phyloP scores from a whole-genome alignment of 1,140 invertebrate species.

The Acromyrmex charruanus region DNA sequence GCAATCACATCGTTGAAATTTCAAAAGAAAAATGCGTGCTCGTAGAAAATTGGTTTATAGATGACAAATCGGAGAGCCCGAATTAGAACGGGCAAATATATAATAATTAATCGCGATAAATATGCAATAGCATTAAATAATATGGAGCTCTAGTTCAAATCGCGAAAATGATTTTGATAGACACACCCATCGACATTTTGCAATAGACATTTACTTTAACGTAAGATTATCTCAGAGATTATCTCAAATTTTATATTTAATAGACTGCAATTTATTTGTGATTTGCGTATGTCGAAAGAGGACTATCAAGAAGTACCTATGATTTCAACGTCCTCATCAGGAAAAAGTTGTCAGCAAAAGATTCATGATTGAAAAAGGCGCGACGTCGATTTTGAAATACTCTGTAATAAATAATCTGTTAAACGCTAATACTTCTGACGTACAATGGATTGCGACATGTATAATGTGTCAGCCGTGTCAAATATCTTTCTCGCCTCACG shows the following conservation, averaged over 20 bases:
- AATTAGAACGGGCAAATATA: slow-evolving; percentile 4
- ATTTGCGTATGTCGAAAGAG: slow-evolving; percentile 2
- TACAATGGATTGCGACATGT: slow-evolving; percentile 51
- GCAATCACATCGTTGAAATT: slow-evolving; percentile 31
- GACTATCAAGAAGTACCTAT: neutral
- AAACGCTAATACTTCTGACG: slow-evolving; percentile 10
- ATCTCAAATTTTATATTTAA: slow-evolving; percentile 1
- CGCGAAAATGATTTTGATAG: neutral
- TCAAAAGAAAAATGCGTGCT: slow-evolving; percentile 5
- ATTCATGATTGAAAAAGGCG: neutral
- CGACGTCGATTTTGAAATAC: slow-evolving; percentile 13
- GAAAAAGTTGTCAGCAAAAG: neutral
- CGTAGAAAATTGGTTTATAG: neutral
- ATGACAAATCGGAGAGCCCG: slow-evolving; percentile 26
- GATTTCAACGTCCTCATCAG: neutral
- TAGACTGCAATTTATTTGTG: slow-evolving; percentile 3
- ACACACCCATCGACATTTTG: slow-evolving; percentile 3
- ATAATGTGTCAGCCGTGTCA: slow-evolving; percentile 17
- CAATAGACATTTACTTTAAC: slow-evolving; percentile 9
- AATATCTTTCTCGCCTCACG: slow-evolving; percentile 27
- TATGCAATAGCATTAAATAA: slow-evolving; percentile 39
- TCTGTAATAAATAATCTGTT: slow-evolving; percentile 37
- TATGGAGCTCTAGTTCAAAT: neutral
- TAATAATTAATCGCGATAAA: slow-evolving; percentile 52
- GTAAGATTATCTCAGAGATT: neutral